Evolutionary conservation across 2,797 vertebrate genomes (phyloP).

Genomic region (Alouatta caraya): DNA sequence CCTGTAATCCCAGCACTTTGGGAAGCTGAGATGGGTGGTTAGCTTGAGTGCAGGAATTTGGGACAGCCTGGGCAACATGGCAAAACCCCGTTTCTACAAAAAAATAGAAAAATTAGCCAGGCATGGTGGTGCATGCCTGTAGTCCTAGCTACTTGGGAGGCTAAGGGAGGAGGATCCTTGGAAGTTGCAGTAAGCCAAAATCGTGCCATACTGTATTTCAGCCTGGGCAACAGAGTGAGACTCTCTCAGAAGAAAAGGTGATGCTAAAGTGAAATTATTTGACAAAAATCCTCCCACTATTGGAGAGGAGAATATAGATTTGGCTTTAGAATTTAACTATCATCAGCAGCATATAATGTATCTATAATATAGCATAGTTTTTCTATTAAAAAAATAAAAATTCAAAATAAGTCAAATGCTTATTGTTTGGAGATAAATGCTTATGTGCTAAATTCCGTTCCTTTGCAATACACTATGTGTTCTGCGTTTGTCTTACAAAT

Average conservation of each 20-base stretch:
- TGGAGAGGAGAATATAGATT: neutral
- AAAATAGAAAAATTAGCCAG: neutral
- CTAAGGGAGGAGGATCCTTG: neutral
- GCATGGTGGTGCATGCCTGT: neutral
- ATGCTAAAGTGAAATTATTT: neutral
- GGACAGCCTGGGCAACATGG: neutral
- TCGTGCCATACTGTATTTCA: neutral
- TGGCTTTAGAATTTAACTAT: neutral
- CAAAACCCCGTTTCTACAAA: neutral
- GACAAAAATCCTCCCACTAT: neutral
- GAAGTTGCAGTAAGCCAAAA: neutral
- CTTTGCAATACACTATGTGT: neutral
- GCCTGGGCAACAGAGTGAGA: neutral
- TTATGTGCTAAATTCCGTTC: neutral
- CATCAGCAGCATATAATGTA: neutral
- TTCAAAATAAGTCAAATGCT: neutral
- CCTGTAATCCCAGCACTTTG: neutral
- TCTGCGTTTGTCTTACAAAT: neutral
- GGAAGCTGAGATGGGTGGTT: neutral
- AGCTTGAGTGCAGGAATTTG: neutral
- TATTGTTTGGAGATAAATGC: neutral
- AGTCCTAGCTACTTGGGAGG: neutral
- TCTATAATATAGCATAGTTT: neutral
- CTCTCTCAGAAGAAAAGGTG: neutral
- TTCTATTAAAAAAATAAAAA: conserved; percentile 21